Evolutionary conservation across 2,888 invertebrate genomes (phyloP), one percentile per base, ranked within the genome.

Genomic region (Corythucha ciliata): DNA sequence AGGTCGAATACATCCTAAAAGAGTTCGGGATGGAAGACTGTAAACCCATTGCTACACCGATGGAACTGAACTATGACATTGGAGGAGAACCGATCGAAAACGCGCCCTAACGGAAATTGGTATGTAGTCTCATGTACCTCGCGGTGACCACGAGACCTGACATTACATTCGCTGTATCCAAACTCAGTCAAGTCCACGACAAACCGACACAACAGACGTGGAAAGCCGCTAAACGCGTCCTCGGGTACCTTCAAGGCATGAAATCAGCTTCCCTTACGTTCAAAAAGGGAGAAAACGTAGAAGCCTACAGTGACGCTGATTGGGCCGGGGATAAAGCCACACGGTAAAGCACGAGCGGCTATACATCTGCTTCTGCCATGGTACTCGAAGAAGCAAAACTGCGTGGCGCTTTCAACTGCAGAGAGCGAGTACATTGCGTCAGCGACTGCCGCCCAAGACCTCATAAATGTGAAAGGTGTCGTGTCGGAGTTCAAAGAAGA

Each of bases 161-260:
- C 27, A 53, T 53, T 10, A 18, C 44, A 14, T 55, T 48, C 39
- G 45, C 41, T 25, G 45, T 29, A 10, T 44, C 50, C 14, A 55
- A 45, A 14, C 39, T 57, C n/a, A 48, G 57, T n/a, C 4, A 48
- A 41, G 52, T 53, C 33, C 44, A 53, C n/a, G 52, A 57, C 21
- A 53, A 49, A 39, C 55, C 54, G 12, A 54, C 37, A 10, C n/a
- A 21, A 20, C 21, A 32, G 26, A 29, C 36, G 16, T 56, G 53
- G 53, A 54, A 47, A 40, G 53, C 53, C 27, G 51, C 50, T 14
- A 56, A 56, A 46, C 7, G 49, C 5, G 36, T 49, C 6, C 18
- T 51, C 6, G 24, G 42, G 4, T 46, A 47, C 18, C 18, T 51
- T 3, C 34, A 22, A 18, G 4, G 7, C 3, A 46, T 32, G 3